Evolutionary conservation across 2,113 vertebrate species (phyloP), one percentile per base, ranked within the genome.

Genomic region (Phyllopteryx taeniolatus): DNA sequence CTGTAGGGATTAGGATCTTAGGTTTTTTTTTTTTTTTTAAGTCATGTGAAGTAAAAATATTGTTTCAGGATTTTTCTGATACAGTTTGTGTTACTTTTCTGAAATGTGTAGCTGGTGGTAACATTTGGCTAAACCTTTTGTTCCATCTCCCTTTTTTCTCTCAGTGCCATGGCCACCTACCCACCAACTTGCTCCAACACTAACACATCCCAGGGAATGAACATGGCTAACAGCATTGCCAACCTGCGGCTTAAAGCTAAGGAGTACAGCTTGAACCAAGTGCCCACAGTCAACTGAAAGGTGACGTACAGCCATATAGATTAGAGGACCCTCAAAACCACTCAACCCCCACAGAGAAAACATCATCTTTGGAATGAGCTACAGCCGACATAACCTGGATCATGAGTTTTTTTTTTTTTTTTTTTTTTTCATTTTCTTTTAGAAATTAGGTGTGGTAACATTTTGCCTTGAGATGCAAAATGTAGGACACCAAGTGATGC

Each of bases 191-290:
- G 96, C 94, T 95, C 96, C 94, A 97, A 95, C 78, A 85, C 94
- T 92, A 96, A 94, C 93, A 93, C 96, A 1, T 93, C 95, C 19
- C 96, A 96, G 94, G 96, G 96, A 77, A 95, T 99, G 95, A 98
- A 96, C 89, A 99, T 99, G 96, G 96, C 96, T 90, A 98, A 96
- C 94, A 99, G 97, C 92, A 99, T 99, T 89, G 98, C 97, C 88
- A 98, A 98, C 94, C 96, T 99, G 93, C 95, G 97, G 93, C 96
- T 99, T 91, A 99, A 99, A 93, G 98, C 96, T 93, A 99, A 99
- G 92, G 98, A 99, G 89, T 99, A 99, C 94, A 98, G 96, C 95
- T 94, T 99, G 93, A 98, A 96, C 92, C 98, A 98, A 90, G 96
- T 98, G 92, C 96, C 96, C 87, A 99, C 96, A 73, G 96, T 99